A percentile compares a stretch with the other conserved stretches of the same genome.
Conservation (phyloP, 2,888 invertebrate species). For the Drosophila eohydei region DNA sequence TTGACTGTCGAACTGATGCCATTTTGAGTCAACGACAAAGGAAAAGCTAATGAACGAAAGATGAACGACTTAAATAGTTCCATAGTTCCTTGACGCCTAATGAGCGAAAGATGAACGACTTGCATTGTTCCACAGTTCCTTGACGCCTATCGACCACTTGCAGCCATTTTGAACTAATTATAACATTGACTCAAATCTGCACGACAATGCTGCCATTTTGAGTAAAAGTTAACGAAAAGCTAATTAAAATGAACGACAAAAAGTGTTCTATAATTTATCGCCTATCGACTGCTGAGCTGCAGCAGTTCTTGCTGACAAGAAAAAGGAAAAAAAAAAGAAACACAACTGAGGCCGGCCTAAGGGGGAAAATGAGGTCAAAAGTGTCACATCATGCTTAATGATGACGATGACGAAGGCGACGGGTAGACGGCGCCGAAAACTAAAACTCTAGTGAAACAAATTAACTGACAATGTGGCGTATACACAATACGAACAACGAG, state of each 20-base stretch:
- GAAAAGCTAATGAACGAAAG: not conserved
- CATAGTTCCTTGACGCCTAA: not conserved
- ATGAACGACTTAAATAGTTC: conserved; percentile 6
- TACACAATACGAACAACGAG: conserved; percentile 59
- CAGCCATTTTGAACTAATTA: conserved; percentile 8
- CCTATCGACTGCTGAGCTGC: conserved; percentile 1
- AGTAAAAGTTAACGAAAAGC: conserved; percentile 3
- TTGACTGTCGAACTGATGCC: conserved; percentile 7
- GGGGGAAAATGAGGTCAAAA: conserved; percentile 75
- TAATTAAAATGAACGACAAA: conserved; percentile 12
- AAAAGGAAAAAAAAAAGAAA: not conserved
- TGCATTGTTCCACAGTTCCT: not conserved
- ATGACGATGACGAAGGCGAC: conserved; percentile 67
- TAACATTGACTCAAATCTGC: not conserved
- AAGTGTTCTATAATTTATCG: conserved; percentile 7
- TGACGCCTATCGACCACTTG: not conserved
- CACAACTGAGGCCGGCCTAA: not conserved
- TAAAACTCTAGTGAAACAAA: conserved; percentile 55
- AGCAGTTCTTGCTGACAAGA: conserved; percentile 12
- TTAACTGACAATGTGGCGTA: conserved; percentile 73
- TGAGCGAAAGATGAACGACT: conserved; percentile 4
- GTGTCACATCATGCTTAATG: conserved; percentile 83
- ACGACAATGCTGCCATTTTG: conserved; percentile 9
- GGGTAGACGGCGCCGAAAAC: conserved; percentile 44
- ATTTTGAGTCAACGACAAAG: not conserved